Conservation (phyloP, 2,888 invertebrate genomes). For the Tinea trinotella region DNA sequence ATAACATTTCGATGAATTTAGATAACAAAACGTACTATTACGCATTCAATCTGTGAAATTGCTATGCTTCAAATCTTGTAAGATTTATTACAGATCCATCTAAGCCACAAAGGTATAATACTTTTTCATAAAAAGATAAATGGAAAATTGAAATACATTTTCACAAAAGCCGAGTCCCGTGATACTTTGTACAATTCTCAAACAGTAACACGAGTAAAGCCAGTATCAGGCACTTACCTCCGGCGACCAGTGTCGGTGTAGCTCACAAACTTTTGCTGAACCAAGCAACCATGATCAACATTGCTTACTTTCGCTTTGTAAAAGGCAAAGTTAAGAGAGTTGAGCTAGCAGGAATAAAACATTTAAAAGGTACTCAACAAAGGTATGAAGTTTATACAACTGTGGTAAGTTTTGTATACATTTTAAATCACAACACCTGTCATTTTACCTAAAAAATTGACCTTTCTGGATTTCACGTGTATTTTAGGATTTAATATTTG, state of each 20-base stretch:
- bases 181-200: conserved; percentile 1
- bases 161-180: neutral
- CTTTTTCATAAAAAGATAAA: too few species aligned
- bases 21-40: neutral
- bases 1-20: neutral
- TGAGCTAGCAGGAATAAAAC: conserved; percentile 3
- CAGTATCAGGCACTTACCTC: conserved; percentile 1
- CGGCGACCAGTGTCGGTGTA: neutral
- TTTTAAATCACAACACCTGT: conserved; percentile 12
- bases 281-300: neutral
- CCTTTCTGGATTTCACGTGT: too few species aligned
- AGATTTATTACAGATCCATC: neutral
- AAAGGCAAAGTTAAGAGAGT: neutral
- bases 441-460: neutral
- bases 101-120: neutral
- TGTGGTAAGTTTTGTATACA: neutral
- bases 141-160: conserved; percentile 5
- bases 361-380: conserved; percentile 9
- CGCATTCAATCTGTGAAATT: conserved; percentile 20
- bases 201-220: neutral
- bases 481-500: too few species aligned
- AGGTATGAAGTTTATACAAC: neutral
- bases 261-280: conserved; percentile 6
- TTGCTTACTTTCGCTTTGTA: conserved; percentile 13
- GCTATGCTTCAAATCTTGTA: neutral